These are phyloP conservation scores for Pao palembangensis DNA, from an alignment of 2,113 vertebrate genomes.

Conservation along the genomic window DNA sequence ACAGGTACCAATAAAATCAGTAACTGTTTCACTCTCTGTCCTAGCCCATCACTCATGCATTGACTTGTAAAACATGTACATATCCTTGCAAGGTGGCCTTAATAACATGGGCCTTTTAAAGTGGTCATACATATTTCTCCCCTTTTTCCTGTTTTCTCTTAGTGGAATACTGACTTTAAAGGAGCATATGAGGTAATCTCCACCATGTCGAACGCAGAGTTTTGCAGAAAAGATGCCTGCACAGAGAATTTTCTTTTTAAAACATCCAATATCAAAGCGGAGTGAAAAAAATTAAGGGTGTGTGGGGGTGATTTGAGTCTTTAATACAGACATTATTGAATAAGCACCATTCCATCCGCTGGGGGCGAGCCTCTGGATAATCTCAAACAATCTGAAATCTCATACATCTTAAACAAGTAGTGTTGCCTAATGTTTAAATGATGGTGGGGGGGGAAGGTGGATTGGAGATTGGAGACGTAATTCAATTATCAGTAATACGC, in stretches of 20 bases:
- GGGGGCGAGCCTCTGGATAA: constrained; percentile 41
- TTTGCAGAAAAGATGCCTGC: constrained; percentile 45
- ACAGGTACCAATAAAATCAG: constrained; percentile 9
- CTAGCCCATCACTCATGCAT: constrained; percentile 18
- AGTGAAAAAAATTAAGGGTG: constrained; percentile 66
- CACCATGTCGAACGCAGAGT: constrained; percentile 56
- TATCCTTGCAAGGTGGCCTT: constrained; percentile 44
- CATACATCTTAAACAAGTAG: constrained; percentile 38
- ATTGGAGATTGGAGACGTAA: constrained; percentile 57
- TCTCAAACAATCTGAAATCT: not conserved
- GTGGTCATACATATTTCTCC: constrained; percentile 15
- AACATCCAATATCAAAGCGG: constrained; percentile 66
- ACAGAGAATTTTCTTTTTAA: constrained; percentile 56
- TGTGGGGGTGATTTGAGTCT: constrained; percentile 47
- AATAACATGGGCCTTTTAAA: constrained; percentile 43
- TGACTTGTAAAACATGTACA: constrained; percentile 22
- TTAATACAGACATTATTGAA: constrained; percentile 63
- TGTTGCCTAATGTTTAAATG: constrained; percentile 49
- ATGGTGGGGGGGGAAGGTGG: constrained; percentile 26
- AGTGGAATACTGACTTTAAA: constrained; percentile 62
- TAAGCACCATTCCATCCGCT: constrained; percentile 43
- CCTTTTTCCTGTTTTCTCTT: constrained; percentile 39
- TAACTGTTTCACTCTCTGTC: constrained; percentile 35
- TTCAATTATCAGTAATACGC: constrained; percentile 65
- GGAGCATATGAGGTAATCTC: constrained; percentile 57